Conservation (phyloP, 2,888 invertebrate species). For the Erebia ligea region DNA sequence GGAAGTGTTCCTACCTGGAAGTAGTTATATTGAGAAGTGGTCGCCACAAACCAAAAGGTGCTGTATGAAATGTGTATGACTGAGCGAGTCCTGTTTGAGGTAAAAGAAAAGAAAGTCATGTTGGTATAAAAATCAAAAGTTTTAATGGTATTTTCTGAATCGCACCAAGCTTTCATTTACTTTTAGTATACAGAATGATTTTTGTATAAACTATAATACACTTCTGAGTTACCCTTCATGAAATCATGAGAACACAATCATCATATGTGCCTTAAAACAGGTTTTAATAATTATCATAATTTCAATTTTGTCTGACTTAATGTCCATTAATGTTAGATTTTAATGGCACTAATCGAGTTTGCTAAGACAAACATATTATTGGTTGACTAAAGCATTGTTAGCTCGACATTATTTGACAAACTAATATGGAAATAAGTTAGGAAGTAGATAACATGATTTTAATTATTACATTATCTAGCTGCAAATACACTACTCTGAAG, state of each 20-base stretch:
- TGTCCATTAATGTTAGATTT: conserved; percentile 56
- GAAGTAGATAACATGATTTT: conserved; percentile 53
- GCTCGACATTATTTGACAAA: conserved; percentile 45
- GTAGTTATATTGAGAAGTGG: too few relatives aligned
- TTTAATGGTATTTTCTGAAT: conserved; percentile 84
- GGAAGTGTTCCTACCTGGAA: too few relatives aligned
- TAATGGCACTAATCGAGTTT: conserved; percentile 71
- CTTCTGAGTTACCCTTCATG: conserved; percentile 65
- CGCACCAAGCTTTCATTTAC: conserved; percentile 83
- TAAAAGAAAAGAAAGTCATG: conserved; percentile 62
- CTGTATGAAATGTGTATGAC: background rate
- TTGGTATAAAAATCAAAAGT: conserved; percentile 84
- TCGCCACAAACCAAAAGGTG: too few relatives aligned
- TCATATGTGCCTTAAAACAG: conserved; percentile 66
- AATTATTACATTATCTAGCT: conserved; percentile 57
- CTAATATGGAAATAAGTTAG: conserved; percentile 41
- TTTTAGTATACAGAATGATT: conserved; percentile 83
- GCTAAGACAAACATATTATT: conserved; percentile 44
- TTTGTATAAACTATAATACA: conserved; percentile 80
- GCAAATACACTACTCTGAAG: conserved; percentile 77
- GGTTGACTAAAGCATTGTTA: conserved; percentile 49
- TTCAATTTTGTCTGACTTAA: conserved; percentile 80
- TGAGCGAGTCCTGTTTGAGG: background rate
- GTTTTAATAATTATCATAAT: conserved; percentile 59
- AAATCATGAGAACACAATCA: conserved; percentile 67